Base-by-base conservation (phyloP, 2,888 invertebrate genomes). In the Thysanoteuthis rhombus region DNA sequence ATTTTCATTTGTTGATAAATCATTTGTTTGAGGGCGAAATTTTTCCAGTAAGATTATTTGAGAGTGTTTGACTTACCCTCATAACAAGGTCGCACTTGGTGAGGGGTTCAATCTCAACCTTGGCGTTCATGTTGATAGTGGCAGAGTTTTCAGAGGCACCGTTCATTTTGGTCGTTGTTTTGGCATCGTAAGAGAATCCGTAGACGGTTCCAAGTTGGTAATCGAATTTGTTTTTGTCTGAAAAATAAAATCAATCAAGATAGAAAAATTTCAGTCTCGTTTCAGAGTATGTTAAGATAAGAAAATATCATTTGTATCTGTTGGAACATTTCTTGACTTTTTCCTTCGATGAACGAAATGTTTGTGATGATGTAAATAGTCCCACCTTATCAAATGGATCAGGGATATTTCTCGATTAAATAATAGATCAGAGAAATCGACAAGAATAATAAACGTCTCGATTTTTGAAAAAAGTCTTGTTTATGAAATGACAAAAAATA, bases 171-270 rank as follows among this genome's bases (percentile, higher is more conserved):
- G 98, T 98, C 90, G 98, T 97, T 38, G 98, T 97, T 89, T 96
- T 96, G 93, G 98, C 98, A 95, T 98, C 98, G 94, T 98, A 98
- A 94, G 98, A 98, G 97, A 99, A 99, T 95, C 98, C 98, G 97
- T 99, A 99, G 0, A 98, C 98, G 94, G 98, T 98, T 90, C 98
- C 98, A 39, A 95, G 94, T 93, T 95, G 95, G 95, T 97, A 97
- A 32, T 94, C 94, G 94, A 91, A 91, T 91, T 91, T 91, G 91
- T 40, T 91, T 16, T 12, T 91, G 32, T 91, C 91, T 91, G 91
- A 39, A 91, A 42, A 39, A 36, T 40, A 42, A 91, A 91, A 40
- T 40, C 25, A 28, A 40, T 28, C 42, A 42, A 16, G 16, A 12
- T 19, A 36, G 16, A 36, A 36, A 19, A n/a, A n/a, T 75, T 75